Conservation (phyloP, 2,797 vertebrate species). For the Poeciliopsis paucimaculata region DNA sequence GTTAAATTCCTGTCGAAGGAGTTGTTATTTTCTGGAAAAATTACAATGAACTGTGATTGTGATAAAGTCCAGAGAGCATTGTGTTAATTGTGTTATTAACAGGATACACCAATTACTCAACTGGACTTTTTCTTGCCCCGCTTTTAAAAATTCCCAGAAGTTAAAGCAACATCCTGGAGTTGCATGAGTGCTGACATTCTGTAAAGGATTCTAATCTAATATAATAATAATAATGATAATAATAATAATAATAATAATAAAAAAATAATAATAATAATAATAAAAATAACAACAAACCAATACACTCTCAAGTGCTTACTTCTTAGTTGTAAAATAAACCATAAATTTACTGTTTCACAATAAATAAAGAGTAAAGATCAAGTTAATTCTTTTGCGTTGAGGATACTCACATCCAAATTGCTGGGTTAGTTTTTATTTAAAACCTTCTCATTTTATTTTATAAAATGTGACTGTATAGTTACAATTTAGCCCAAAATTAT, state of each 20-base stretch:
- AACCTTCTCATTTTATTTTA: background rate
- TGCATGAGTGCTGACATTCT: background rate
- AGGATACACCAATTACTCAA: background rate
- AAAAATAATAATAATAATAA: background rate
- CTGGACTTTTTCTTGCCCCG: conserved; percentile 9
- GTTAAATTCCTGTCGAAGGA: conserved; percentile 19
- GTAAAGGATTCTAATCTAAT: background rate
- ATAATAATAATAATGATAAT: background rate
- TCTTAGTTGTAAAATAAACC: background rate
- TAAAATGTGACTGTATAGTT: background rate
- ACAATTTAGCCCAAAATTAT: background rate
- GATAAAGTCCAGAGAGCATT: conserved; percentile 13
- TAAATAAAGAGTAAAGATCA: background rate
- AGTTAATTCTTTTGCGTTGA: background rate
- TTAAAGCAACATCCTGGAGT: background rate
- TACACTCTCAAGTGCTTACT: background rate
- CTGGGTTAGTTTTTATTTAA: background rate
- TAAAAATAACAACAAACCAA: background rate
- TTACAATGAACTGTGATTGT: conserved; percentile 12
- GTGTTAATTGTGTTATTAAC: conserved; percentile 6
- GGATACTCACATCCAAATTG: background rate
- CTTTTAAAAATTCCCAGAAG: conserved; percentile 3
- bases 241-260: too few relatives aligned
- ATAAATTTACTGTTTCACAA: background rate
- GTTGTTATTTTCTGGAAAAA: conserved; percentile 15